Evolutionary conservation across 1,140 invertebrate genomes (phyloP), one percentile per base, ranked within the genome.

Genomic region (Holcopasites calliopsidis): DNA sequence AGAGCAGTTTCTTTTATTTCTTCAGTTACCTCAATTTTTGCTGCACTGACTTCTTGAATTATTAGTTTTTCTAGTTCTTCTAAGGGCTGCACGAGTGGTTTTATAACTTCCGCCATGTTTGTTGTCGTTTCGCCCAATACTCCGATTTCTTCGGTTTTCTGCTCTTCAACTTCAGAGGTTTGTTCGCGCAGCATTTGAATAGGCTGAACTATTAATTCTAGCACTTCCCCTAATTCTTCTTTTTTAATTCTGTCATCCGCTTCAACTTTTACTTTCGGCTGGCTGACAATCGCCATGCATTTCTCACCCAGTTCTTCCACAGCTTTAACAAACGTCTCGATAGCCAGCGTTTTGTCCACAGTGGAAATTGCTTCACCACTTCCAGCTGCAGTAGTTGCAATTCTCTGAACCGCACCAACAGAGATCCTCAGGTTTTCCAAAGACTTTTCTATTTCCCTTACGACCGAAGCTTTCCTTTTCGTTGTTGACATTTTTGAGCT

Each of bases 351-450:
- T 18, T 42, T 50, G 1, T 77, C 58, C 0, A 11, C 28, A 11
- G 33, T 35, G 0, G 58, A 52, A 0, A 58, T 3, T 5, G 44
- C 13, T 7, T 35, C 49, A 0, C 11, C 18, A 1, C 4, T 26
- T n/a, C 73, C 68, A 6, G 18, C 10, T 7, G 49, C 40, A 5
- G 7, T 49, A 0, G 42, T n/a, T 33, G 40, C 42, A 1, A 77
- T 33, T 2, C 57, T 49, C 3, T 77, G 75, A 0, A 77, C 40
- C 0, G 69, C 40, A 0, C 49, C 58, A 7, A 77, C 8, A 0
- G 75, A 72, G 1, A 62, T 35, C 10, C 73, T 77, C 3, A 77
- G 18, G 40, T 77, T 54, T 7, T 77, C 69, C 31, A 78, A 5
- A 0, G 76, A 74, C 18, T 38, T 10, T 11, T 74, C 38, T 0